Conservation (phyloP, 2,888 invertebrate genomes). For the Theretra japonica region DNA sequence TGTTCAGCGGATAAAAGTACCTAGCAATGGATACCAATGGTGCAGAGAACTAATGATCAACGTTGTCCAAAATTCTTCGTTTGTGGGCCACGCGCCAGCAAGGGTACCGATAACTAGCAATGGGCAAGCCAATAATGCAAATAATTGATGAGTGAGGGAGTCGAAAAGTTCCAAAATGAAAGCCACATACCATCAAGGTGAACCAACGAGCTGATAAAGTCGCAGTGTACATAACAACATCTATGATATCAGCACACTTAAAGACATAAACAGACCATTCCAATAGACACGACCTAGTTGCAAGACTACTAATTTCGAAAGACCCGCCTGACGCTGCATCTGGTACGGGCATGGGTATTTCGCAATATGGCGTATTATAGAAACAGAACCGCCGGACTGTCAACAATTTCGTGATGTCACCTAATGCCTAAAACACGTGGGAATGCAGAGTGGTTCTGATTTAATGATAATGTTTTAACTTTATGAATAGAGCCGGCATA, state of each 20-base stretch:
- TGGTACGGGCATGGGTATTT: neutral
- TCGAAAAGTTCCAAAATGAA: too few species aligned
- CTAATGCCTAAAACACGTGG: slow-evolving; percentile 46
- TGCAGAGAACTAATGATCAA: too few species aligned
- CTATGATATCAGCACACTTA: neutral
- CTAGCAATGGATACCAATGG: too few species aligned
- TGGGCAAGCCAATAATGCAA: too few species aligned
- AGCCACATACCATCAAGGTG: too few species aligned
- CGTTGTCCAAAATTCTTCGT: too few species aligned
- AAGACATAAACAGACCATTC: neutral
- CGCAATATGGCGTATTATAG: slow-evolving; percentile 4
- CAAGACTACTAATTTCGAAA: neutral
- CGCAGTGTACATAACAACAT: neutral
- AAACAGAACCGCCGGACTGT: slow-evolving; percentile 8
- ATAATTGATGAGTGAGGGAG: too few species aligned
- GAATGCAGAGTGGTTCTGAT: neutral
- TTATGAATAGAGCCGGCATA: too few species aligned
- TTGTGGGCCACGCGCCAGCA: too few species aligned
- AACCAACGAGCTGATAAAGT: too few species aligned
- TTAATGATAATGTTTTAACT: neutral
- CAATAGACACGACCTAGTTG: neutral
- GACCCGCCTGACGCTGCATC: neutral
- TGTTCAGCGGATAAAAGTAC: too few species aligned
- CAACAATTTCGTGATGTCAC: slow-evolving; percentile 45
- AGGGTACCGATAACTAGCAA: too few species aligned